Conservation (phyloP, 2,113 vertebrate genomes). For the Rhegmatorhina hoffmannsi region DNA sequence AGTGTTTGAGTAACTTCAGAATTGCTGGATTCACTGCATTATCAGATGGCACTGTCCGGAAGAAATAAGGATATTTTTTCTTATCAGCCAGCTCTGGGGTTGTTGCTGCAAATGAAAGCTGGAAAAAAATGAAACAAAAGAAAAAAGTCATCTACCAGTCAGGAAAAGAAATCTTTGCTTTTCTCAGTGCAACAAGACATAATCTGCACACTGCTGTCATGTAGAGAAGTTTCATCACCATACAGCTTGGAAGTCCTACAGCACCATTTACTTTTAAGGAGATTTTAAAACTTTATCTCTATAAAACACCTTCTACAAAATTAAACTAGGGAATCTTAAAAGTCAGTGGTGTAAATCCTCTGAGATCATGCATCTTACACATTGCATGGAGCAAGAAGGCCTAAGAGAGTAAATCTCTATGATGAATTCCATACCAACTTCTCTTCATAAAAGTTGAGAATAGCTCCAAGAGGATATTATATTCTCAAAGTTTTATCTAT, state of each 20-base stretch:
- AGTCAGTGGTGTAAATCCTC: not conserved
- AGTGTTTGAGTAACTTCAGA: constrained; percentile 92
- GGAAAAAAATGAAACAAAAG: constrained; percentile 46
- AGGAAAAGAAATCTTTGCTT: not conserved
- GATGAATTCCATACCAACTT: not conserved
- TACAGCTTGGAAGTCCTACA: not conserved
- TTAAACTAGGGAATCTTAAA: not conserved
- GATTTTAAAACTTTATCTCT: not conserved
- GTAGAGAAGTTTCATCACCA: not conserved
- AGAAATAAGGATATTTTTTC: constrained; percentile 99
- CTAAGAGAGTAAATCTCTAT: not conserved
- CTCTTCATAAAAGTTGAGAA: not conserved
- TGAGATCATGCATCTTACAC: not conserved
- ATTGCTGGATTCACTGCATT: constrained; percentile 98
- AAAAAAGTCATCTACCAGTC: not conserved
- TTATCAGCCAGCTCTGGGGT: constrained; percentile 97
- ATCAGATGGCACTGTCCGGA: constrained; percentile 97
- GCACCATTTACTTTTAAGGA: not conserved
- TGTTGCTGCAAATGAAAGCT: constrained; percentile 98
- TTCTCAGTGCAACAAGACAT: not conserved
- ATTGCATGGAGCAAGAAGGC: not conserved
- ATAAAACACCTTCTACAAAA: not conserved
- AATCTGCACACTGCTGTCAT: not conserved
- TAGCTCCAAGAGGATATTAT: not conserved
- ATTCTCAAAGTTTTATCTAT: not conserved